phyloP scores from a whole-genome alignment of 2,797 vertebrate genomes.

The Scolopax rusticola region DNA sequence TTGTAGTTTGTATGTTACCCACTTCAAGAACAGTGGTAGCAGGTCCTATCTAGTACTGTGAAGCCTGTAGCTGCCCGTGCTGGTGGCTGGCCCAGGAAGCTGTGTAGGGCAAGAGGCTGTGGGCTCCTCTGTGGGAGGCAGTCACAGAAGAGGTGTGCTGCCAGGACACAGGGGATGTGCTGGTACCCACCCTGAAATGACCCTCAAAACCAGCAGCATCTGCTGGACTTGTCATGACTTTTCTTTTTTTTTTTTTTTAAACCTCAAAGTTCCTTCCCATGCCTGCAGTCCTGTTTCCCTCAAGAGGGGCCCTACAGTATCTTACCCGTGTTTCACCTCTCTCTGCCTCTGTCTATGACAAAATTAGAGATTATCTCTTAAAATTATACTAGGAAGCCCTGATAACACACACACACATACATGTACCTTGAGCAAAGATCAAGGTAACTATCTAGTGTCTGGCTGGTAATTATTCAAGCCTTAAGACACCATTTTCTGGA shows the following conservation, averaged over 20 bases:
- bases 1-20: background rate
- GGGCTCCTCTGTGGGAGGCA: fast-evolving
- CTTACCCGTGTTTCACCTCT: background rate
- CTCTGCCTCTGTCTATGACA: background rate
- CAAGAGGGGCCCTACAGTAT: background rate
- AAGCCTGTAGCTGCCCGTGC: background rate
- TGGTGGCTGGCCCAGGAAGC: background rate
- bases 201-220: background rate
- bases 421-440: background rate
- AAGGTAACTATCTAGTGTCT: background rate
- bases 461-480: constrained; percentile 42
- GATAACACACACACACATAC: background rate
- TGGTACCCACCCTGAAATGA: background rate
- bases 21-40: background rate
- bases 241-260: background rate
- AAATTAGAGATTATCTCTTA: background rate
- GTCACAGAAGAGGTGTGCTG: background rate
- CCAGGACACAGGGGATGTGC: background rate
- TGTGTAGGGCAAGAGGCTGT: background rate
- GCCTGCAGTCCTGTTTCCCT: background rate
- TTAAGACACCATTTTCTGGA: constrained; percentile 51
- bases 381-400: background rate
- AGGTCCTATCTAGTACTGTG: background rate
- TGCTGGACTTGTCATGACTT: fast-evolving
- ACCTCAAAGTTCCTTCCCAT: background rate